Evolutionary conservation across 1,140 invertebrate genomes (phyloP), one percentile per base, ranked within the genome.

Genomic region (Pantala flavescens): DNA sequence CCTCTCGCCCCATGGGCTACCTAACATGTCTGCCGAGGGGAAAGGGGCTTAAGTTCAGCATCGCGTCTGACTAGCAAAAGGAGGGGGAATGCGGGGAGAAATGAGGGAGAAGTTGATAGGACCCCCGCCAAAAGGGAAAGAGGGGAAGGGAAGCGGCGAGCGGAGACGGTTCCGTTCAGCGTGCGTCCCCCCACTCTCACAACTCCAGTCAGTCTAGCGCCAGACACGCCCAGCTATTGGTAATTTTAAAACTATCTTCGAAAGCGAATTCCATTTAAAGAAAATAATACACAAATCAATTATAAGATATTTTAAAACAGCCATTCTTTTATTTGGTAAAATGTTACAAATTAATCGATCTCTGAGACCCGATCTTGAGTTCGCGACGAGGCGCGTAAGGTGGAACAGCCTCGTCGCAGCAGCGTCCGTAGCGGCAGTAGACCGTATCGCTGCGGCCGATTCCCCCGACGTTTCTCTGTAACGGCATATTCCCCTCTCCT

Each of bases 21-120:
- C 49, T 63, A 63, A 63, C 49, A 63, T 63, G 49, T 63, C 49
- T 63, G 49, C 49, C 49, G n/a, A 21, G 49, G 49, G n/a, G 49
- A 63, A 21, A 63, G 16, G n/a, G 49, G 14, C 49, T 63, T 21
- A 63, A 63, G 49, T 21, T 63, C 49, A 21, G 49, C 49, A 63
- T 63, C 49, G 49, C 49, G 49, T 63, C 49, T 63, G 49, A 21
- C 14, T 16, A 63, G 49, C 16, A 63, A 63, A 63, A 63, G 14
- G 49, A 19, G n/a, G 49, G 49, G 49, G 12, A 63, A 63, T 3
- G 14, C 14, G n/a, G n/a, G 49, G n/a, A 63, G 49, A 5, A 16
- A 12, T 5, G n/a, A 21, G n/a, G 49, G 49, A 63, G 49, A 63
- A 63, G 49, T 63, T 3, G n/a, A 63, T 63, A 63, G 49, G 28